Evolutionary conservation across 2,888 invertebrate genomes (phyloP).

Genomic region (Apocheima hispidaria): DNA sequence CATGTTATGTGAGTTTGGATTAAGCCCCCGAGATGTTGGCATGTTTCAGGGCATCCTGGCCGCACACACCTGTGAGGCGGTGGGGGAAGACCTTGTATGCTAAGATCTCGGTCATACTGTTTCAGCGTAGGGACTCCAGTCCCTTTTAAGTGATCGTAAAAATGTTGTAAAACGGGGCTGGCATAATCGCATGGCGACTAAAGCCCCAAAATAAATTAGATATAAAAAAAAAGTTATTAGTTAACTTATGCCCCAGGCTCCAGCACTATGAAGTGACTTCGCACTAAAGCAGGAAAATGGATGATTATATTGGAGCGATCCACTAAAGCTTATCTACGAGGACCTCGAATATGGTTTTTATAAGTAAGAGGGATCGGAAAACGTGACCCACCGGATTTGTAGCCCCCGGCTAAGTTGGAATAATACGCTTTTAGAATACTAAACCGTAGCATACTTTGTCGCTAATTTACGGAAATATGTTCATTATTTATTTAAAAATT

Average conservation of each 20-base stretch:
- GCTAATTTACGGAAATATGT: not conserved
- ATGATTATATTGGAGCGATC: conserved; percentile 41
- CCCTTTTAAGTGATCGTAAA: too few relatives aligned
- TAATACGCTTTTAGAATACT: conserved; percentile 37
- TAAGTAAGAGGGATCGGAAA: conserved; percentile 39
- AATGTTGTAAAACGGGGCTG: too few relatives aligned
- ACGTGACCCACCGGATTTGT: conserved; percentile 38
- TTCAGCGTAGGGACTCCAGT: too few relatives aligned
- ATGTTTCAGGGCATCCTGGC: too few relatives aligned
- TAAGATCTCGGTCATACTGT: too few relatives aligned
- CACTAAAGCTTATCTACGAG: conserved; percentile 34
- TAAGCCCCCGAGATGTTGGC: too few relatives aligned
- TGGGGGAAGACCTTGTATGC: too few relatives aligned
- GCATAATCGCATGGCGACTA: too few relatives aligned
- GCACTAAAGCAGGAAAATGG: conserved; percentile 38
- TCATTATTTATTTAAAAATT: not conserved
- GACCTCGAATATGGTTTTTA: conserved; percentile 36
- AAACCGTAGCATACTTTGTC: conserved; percentile 15
- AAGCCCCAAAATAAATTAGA: too few relatives aligned
- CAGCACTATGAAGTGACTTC: conserved; percentile 27
- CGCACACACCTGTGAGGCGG: too few relatives aligned
- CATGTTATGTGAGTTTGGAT: too few relatives aligned
- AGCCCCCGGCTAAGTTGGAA: conserved; percentile 35
- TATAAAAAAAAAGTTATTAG: too few relatives aligned
- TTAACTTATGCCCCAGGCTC: conserved; percentile 4